These are phyloP conservation scores for Leptarthrus brevirostris DNA, from an alignment of 2,888 invertebrate genomes.

Conservation along the genomic window DNA sequence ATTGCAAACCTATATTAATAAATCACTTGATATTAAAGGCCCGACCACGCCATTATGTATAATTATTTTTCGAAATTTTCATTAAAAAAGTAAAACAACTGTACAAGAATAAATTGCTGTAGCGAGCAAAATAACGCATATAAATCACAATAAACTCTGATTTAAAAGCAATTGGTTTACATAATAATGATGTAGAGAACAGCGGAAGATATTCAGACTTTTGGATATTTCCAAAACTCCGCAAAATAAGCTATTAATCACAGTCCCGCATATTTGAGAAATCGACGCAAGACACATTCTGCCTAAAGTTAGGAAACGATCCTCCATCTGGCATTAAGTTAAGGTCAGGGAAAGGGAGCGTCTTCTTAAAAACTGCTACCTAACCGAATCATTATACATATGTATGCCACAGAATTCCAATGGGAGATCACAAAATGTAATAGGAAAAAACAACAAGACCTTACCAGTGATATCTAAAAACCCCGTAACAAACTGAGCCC, in stretches of 20 bases:
- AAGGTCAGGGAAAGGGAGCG: not conserved
- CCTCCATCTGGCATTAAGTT: not conserved
- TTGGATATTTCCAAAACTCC: conserved; percentile 14
- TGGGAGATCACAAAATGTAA: conserved; percentile 1
- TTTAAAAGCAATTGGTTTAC: conserved; percentile 6
- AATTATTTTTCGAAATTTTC: too few species aligned
- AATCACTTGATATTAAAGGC: too few species aligned
- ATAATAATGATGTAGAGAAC: conserved; percentile 12
- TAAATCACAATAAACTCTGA: conserved; percentile 15
- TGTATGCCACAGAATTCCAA: conserved; percentile 18
- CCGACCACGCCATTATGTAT: too few species aligned
- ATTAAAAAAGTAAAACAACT: not conserved
- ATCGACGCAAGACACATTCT: not conserved
- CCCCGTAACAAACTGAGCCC: not conserved
- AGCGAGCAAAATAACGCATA: too few species aligned
- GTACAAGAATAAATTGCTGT: too few species aligned
- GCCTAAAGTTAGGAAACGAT: not conserved
- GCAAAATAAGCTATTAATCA: conserved; percentile 30
- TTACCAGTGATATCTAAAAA: conserved; percentile 16
- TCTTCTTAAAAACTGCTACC: not conserved
- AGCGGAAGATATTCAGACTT: not conserved
- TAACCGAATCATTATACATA: conserved; percentile 3
- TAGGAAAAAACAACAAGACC: conserved; percentile 2
- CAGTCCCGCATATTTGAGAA: conserved; percentile 30
- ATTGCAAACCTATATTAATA: too few species aligned